Evolutionary conservation across 1,140 invertebrate genomes (phyloP), one percentile per base, ranked within the genome.

Genomic region (Monochamus saltuarius): DNA sequence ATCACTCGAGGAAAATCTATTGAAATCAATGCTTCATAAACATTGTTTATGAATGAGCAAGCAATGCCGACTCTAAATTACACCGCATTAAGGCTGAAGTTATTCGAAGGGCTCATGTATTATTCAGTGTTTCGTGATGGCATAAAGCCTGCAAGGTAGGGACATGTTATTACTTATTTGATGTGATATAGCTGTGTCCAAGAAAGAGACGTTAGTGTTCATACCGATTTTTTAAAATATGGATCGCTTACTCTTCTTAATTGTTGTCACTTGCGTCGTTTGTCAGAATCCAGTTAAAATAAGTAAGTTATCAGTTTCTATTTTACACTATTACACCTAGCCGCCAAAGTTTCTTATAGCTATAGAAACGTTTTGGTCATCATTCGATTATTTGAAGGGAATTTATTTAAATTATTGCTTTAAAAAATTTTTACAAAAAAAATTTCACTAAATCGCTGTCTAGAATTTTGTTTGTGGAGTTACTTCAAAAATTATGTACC

Each of bases 1-100:
- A 62, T 62, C 61, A 57, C 11, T 57, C 22, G 16, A 53, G 29
- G 42, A 62, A 54, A 57, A 51, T 45, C 50, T 19, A 59, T 56
- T 42, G 45, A 56, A 61, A 56, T 52, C 57, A 64, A 53, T 65
- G 50, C 52, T 53, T 39, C 34, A 55, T 65, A 65, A 65, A 65
- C 57, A 65, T 47, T 43, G 29, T 46, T 43, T 37, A 36, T 10
- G 35, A 57, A 57, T 57, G 56, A 19, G 49, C 34, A 59, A 59
- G 42, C 51, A 34, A 59, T 54, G 53, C 46, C 58, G 51, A 60
- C 39, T 54, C 58, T 36, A 43, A 43, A 54, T 60, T 60, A 53
- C 50, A 53, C 38, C 58, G 34, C 37, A 60, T 60, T 60, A 60
- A 35, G 43, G 51, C 22, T 51, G 47, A 34, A 53, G 43, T 59